Percentiles rank a stretch among this genome's conserved stretches.
Evolutionary conservation across 2,113 vertebrate genomes (phyloP).

Genomic region (Aramus guarauna): DNA sequence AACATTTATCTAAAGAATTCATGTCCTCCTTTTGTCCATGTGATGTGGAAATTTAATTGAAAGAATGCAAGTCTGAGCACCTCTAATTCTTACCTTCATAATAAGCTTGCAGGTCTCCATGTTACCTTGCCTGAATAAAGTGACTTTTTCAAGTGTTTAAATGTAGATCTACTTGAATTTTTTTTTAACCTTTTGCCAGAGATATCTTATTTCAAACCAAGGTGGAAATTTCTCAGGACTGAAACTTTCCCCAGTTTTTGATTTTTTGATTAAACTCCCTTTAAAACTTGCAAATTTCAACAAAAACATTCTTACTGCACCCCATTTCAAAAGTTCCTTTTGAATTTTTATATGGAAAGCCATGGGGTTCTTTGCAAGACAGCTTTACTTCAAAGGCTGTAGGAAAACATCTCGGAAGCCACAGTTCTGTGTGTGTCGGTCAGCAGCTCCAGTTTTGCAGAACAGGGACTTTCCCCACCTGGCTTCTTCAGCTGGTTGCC

Average conservation of each 20-base stretch:
- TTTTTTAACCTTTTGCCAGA: background rate
- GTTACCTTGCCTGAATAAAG: background rate
- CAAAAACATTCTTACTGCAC: background rate
- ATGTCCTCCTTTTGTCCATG: background rate
- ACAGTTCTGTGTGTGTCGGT: accelerated
- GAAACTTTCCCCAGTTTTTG: background rate
- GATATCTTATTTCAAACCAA: background rate
- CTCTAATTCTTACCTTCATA: background rate
- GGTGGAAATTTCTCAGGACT: background rate
- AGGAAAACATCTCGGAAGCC: background rate
- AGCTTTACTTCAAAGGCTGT: background rate
- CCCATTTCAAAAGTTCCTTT: background rate
- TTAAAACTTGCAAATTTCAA: background rate
- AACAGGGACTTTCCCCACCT: background rate
- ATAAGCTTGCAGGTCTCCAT: background rate
- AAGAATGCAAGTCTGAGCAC: background rate
- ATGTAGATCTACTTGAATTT: background rate
- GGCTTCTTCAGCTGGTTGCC: background rate
- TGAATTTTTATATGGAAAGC: background rate
- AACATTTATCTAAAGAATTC: background rate
- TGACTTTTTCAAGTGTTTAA: background rate
- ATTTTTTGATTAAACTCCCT: background rate
- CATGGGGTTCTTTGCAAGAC: background rate
- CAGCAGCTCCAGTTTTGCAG: background rate
- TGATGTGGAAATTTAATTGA: background rate